Base-by-base conservation (phyloP, 2,888 invertebrate genomes). In the Erannis defoliaria region DNA sequence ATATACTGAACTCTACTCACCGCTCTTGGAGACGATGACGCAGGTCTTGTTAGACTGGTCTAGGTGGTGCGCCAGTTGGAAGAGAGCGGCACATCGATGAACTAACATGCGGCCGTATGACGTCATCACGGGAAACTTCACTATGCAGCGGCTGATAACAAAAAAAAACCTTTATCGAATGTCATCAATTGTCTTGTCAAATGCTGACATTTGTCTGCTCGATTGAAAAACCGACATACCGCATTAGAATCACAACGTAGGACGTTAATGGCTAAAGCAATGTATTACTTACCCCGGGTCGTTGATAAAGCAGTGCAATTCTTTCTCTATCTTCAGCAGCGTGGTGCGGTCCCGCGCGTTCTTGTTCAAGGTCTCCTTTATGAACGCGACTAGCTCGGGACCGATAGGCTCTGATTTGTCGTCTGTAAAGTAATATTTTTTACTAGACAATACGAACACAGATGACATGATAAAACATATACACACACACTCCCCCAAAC, bases 101-200 rank as follows among this genome's bases (percentile, higher is more conserved):
- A 99, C 98, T 74, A 99, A 89, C 98, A 99, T 98, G 29, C 99
- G 95, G 68, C 98, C 98, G 93, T 99, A 99, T 55, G 98, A 98
- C 63, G 98, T 97, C 96, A 98, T 97, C 82, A 96, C 96, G 16
- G 97, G 97, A 90, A 99, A 98, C 76, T 97, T 97, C 75, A 96
- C 96, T 80, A 96, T 95, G 75, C 95, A 94, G 68, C 95, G 95
- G n/a, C 96, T 96, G 82, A 0, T 55, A 14, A 1, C 5, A 14
- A 38, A 5, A 16, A 9, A 14, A 18, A 2, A 10, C 10, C 10
- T 5, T n/a, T 40, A n/a, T 14, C n/a, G n/a, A n/a, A n/a, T n/a
- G n/a, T n/a, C n/a, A n/a, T n/a, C n/a, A n/a, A n/a, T n/a, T n/a
- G n/a, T n/a, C n/a, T n/a, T n/a, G n/a, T n/a, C n/a, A n/a, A n/a